phyloP scores from a whole-genome alignment of 2,888 invertebrate genomes.

The Himalopsyche kuldschensis region DNA sequence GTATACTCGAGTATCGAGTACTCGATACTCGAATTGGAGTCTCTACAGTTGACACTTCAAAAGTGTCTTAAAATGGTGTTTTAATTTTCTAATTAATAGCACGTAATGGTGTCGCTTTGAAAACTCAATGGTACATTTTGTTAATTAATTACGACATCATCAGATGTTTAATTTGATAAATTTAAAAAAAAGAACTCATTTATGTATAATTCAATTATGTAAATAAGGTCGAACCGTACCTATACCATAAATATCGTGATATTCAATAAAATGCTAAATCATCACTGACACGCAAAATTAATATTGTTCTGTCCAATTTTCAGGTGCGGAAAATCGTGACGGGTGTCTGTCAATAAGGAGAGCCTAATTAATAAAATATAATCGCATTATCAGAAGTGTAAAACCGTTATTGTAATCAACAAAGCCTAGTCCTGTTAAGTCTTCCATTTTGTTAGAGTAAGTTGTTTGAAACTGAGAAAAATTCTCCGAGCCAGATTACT shows the following conservation, averaged over 20 bases:
- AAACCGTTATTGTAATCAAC: conserved; percentile 14
- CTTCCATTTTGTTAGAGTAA: conserved; percentile 39
- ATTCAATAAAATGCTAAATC: neutral
- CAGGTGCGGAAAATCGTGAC: conserved; percentile 14
- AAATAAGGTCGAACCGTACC: too few relatives aligned
- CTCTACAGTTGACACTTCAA: too few relatives aligned
- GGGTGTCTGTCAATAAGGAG: neutral
- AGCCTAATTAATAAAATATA: conserved; percentile 11
- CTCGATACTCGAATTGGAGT: too few relatives aligned
- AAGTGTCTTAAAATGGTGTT: too few relatives aligned
- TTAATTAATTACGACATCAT: neutral
- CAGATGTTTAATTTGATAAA: neutral
- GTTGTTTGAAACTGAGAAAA: conserved; percentile 14
- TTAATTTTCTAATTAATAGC: too few relatives aligned
- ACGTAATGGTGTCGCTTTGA: neutral
- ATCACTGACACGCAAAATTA: neutral
- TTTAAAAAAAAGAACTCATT: neutral
- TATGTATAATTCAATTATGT: neutral
- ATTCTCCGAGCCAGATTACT: conserved; percentile 33
- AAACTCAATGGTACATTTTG: neutral
- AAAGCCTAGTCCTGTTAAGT: conserved; percentile 37
- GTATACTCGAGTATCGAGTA: too few relatives aligned
- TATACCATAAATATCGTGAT: neutral
- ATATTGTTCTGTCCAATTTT: neutral
- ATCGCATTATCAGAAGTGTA: conserved; percentile 26